These are phyloP conservation scores for Salvelinus fontinalis DNA, from an alignment of 2,113 vertebrate species.

Conservation along the genomic window DNA sequence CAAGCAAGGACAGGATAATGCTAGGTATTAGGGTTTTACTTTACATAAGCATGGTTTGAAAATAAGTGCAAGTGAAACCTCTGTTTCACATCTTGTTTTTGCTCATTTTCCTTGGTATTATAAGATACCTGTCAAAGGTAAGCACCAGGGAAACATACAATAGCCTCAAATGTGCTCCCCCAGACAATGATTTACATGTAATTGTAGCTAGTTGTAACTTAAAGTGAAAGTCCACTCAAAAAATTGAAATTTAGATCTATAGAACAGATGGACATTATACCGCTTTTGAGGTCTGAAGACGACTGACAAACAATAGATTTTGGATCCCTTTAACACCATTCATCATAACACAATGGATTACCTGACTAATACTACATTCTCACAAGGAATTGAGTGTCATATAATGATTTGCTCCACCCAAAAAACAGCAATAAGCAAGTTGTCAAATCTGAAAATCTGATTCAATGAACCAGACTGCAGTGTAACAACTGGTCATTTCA, in stretches of 20 bases:
- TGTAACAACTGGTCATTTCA: conserved; percentile 71
- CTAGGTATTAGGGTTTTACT: not conserved
- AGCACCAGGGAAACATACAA: not conserved
- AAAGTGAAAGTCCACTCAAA: no score
- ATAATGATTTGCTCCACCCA: no score
- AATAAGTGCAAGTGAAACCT: conserved; percentile 58
- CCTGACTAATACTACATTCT: conserved; percentile 12
- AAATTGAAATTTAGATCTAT: no score
- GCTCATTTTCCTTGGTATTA: not conserved
- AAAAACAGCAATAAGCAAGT: not conserved
- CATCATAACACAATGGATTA: conserved; percentile 1
- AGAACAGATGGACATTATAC: no score
- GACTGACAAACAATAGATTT: no score
- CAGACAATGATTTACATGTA: no score
- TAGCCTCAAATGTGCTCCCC: not conserved
- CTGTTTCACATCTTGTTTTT: conserved; percentile 29
- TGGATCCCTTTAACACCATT: not conserved
- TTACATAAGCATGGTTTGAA: conserved; percentile 32
- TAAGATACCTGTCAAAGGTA: not conserved
- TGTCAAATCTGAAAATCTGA: conserved; percentile 33
- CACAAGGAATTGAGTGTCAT: no score
- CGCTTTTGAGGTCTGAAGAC: no score
- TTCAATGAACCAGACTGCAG: conserved; percentile 59
- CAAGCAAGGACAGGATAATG: conserved; percentile 26
- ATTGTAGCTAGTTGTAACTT: no score